phyloP scores from a whole-genome alignment of 2,797 vertebrate genomes.

The Steatocranus sp. region DNA sequence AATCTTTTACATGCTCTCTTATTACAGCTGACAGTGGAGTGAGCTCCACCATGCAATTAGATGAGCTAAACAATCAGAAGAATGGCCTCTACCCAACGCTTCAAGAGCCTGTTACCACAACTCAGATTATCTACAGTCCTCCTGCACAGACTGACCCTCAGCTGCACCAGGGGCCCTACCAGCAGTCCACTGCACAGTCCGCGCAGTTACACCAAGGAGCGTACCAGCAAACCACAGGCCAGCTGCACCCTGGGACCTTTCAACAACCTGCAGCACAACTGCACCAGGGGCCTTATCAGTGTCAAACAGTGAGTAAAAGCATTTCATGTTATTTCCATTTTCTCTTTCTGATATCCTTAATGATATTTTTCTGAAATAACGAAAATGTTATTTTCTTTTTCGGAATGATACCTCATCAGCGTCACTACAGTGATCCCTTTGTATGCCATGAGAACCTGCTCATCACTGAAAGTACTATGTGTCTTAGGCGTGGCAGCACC shows the following conservation, averaged over 20 bases:
- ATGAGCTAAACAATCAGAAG: constrained; percentile 86
- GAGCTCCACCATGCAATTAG: constrained; percentile 80
- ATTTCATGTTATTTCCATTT: not conserved
- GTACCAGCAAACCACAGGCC: constrained; percentile 52
- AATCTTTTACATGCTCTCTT: constrained; percentile 27
- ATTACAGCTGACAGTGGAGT: constrained; percentile 85
- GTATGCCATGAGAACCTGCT: constrained; percentile 29
- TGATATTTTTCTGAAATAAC: constrained; percentile 21
- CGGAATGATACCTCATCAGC: constrained; percentile 43
- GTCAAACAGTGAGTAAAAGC: constrained; percentile 69
- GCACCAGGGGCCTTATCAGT: constrained; percentile 58
- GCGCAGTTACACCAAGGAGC: constrained; percentile 55
- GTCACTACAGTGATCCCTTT: constrained; percentile 59
- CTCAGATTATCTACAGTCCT: constrained; percentile 82
- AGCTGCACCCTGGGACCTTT: constrained; percentile 50
- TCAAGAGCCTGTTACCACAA: constrained; percentile 73
- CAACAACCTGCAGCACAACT: constrained; percentile 53
- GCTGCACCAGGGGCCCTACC: constrained; percentile 56
- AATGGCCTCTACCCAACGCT: constrained; percentile 82
- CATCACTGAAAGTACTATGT: constrained; percentile 13
- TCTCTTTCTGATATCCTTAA: not conserved
- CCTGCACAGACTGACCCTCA: constrained; percentile 66
- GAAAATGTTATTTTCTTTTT: constrained; percentile 25
- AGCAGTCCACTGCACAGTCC: constrained; percentile 50
- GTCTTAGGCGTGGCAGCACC: constrained; percentile 53